phyloP scores from a whole-genome alignment of 2,113 vertebrate species.

The Phyllopteryx taeniolatus region DNA sequence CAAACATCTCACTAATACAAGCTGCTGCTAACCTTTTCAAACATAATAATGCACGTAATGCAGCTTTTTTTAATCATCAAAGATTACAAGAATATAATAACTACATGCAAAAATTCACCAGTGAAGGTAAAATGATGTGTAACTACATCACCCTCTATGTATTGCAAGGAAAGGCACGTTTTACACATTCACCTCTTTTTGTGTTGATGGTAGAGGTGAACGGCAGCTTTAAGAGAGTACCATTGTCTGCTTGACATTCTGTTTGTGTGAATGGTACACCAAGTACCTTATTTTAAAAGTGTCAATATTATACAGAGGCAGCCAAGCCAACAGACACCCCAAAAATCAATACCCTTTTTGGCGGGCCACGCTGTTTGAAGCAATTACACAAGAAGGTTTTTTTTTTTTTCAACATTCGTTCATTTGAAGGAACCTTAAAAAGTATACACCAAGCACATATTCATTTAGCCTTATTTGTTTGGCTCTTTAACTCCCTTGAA shows the following conservation, averaged over 20 bases:
- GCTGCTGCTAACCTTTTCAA: too few species aligned
- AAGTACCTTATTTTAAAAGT: slow-evolving; percentile 14
- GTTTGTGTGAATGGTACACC: not conserved
- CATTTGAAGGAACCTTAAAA: not conserved
- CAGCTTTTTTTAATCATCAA: too few species aligned
- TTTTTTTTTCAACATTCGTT: not conserved
- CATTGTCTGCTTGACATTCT: slow-evolving; percentile 21
- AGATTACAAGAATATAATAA: too few species aligned
- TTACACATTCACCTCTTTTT: not conserved
- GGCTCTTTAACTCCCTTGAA: not conserved
- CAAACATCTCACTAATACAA: too few species aligned
- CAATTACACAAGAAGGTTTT: not conserved
- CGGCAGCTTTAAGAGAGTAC: slow-evolving; percentile 10
- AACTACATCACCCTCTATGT: not conserved
- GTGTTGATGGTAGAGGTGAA: slow-evolving; percentile 3
- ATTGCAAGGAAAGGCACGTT: not conserved
- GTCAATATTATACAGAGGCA: slow-evolving; percentile 12
- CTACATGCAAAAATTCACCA: not conserved
- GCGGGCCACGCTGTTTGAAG: not conserved
- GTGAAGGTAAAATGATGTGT: not conserved
- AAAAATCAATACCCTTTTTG: slow-evolving; percentile 22
- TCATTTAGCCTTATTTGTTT: not conserved
- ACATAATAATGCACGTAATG: too few species aligned
- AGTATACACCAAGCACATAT: not conserved
- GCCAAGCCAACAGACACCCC: slow-evolving; percentile 5